A percentile compares a stretch with the other conserved stretches of the same genome.
Evolutionary conservation across 2,888 invertebrate genomes (phyloP).

Genomic region (Eupithecia insigniata): DNA sequence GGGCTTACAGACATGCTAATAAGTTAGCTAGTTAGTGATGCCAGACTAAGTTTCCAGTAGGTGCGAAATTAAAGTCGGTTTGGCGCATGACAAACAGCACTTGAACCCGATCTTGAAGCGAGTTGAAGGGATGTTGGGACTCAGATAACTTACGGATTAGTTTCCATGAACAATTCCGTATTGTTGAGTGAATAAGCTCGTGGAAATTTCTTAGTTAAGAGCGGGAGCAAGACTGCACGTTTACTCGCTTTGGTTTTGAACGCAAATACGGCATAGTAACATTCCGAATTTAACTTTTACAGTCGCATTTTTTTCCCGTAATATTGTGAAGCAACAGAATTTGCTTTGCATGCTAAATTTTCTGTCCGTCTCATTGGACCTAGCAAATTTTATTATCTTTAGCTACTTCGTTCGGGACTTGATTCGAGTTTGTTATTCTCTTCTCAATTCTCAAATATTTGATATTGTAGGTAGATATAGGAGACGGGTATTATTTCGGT

Average conservation of each 20-base stretch:
- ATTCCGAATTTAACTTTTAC: conserved; percentile 27
- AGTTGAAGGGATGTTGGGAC: conserved; percentile 51
- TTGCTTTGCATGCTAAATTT: background rate
- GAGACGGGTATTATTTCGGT: conserved; percentile 32
- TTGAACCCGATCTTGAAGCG: conserved; percentile 57
- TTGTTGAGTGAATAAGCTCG: conserved; percentile 53
- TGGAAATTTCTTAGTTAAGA: conserved; percentile 51
- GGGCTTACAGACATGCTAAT: conserved; percentile 58
- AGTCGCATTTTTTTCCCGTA: background rate
- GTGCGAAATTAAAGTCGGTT: conserved; percentile 63
- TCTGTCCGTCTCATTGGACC: conserved; percentile 23
- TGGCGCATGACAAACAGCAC: conserved; percentile 52
- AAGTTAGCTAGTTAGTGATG: conserved; percentile 56
- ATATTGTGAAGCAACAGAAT: background rate
- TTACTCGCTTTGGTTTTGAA: conserved; percentile 28
- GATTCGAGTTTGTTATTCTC: background rate
- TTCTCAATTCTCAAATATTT: conserved; percentile 13
- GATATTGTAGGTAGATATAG: conserved; percentile 12
- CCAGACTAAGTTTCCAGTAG: conserved; percentile 54
- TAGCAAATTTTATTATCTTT: conserved; percentile 21
- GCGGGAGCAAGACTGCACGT: conserved; percentile 34
- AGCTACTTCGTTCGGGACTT: conserved; percentile 9
- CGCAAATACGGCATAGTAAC: conserved; percentile 36
- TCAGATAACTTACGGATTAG: conserved; percentile 65
- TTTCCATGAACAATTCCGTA: conserved; percentile 57